Evolutionary conservation across 2,888 invertebrate species (phyloP), one percentile per base, ranked within the genome.

Genomic region (Octonoba sinensis): DNA sequence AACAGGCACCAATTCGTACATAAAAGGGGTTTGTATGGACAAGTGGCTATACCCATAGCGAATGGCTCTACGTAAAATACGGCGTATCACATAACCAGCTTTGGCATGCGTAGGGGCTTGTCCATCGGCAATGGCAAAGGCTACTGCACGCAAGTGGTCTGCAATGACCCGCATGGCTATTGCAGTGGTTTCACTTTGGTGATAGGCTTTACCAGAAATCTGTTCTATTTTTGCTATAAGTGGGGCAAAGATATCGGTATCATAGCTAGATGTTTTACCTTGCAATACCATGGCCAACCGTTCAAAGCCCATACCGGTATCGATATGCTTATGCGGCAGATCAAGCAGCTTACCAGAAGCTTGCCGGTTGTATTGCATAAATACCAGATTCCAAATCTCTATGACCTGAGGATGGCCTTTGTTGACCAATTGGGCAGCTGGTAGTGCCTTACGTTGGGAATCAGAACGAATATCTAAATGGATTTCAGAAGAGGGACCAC

Each of bases 261-360:
- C 95, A 88, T 98, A 99, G 90, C 96, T 98, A 24, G 95, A 95
- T 0, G 89, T 90, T 86, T 93, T 93, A 11, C 92, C 91, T 89
- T 97, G 96, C 51, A 99, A 88, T 57, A 97, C 90, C 0, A 97
- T 93, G 0, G 94, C 91, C 86, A 97, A 89, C 84, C 99, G 91
- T 89, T 99, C 99, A 85, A 99, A 91, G 0, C 99, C 99, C 95
- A 99, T 94, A 16, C 99, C 98, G 0, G 98, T 99, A 89, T 98
- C 98, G 1, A 98, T 93, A 88, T 96, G 94, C 70, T 91, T 91
- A 65, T 91, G 90, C 0, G 92, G 91, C 16, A 98, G 89, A n/a
- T 90, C 87, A 1, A 88, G 88, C 85, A 98, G 91, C 16, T 89
- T 89, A 1, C 93, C 93, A 87, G 93, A 91, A 8, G 87, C 86